These are phyloP conservation scores for Callyntrura guangdongensis DNA, from an alignment of 2,888 invertebrate species.

Conservation along the genomic window DNA sequence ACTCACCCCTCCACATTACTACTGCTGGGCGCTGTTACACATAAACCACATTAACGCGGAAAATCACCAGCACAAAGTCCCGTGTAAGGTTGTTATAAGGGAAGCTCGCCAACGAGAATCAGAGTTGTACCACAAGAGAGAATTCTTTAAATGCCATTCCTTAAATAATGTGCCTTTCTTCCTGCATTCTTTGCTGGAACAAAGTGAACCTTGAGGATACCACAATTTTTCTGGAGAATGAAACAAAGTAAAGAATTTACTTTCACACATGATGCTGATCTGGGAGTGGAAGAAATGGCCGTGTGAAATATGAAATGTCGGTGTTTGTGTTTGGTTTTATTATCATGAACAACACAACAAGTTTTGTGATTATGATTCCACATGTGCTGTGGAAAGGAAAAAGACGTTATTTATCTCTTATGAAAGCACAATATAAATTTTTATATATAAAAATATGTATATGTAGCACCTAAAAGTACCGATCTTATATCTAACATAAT, in stretches of 20 bases:
- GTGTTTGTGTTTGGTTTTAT: conserved; percentile 43
- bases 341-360: conserved; percentile 54
- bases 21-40: background rate
- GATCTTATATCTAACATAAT: no score
- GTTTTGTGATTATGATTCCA: conserved; percentile 65
- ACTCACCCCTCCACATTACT: conserved; percentile 52
- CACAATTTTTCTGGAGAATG: conserved; percentile 27
- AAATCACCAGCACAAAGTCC: conserved; percentile 33
- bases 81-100: conserved; percentile 24
- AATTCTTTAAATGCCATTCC: conserved; percentile 75
- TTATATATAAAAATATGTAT: no score
- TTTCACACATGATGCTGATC: background rate
- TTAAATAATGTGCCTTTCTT: conserved; percentile 65
- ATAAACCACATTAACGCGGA: conserved; percentile 64
- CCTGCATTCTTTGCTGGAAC: conserved; percentile 12
- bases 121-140: conserved; percentile 49
- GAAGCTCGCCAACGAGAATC: conserved; percentile 37
- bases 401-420: conserved; percentile 41
- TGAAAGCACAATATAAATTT: conserved; percentile 11
- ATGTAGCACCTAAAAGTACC: no score
- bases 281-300: conserved; percentile 2
- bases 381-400: conserved; percentile 13
- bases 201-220: conserved; percentile 43
- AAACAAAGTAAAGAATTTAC: conserved; percentile 31
- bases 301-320: conserved; percentile 71